Conservation (phyloP, 2,113 vertebrate species). For the Empidonax alnorum region DNA sequence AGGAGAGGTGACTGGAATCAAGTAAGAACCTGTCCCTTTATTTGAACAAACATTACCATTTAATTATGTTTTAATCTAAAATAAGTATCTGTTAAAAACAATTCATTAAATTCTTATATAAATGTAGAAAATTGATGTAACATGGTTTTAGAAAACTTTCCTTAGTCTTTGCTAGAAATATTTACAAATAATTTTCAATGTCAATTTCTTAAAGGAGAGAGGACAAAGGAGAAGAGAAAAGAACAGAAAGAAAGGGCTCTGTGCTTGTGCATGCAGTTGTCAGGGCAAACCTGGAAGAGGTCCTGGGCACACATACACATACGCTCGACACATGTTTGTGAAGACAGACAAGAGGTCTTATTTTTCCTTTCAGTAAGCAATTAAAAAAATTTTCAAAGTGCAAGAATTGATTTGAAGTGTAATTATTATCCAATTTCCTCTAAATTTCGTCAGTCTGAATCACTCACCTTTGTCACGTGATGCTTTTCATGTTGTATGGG, state of each 20-base stretch:
- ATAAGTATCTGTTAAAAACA: not conserved
- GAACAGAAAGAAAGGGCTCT: not conserved
- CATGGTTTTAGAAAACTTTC: not conserved
- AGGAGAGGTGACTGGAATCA: not conserved
- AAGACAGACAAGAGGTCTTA: not conserved
- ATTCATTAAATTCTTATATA: not conserved
- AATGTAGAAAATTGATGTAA: not conserved
- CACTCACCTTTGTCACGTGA: constrained; percentile 84
- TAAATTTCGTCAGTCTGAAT: not conserved
- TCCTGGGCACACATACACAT: not conserved
- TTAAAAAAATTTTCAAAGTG: not conserved
- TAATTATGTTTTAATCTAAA: not conserved
- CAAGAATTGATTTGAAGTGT: not conserved
- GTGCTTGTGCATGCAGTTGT: fast-evolving
- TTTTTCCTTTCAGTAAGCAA: not conserved
- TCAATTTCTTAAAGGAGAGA: not conserved
- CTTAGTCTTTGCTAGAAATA: not conserved
- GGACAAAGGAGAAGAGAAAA: not conserved
- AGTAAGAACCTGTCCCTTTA: not conserved
- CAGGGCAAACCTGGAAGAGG: not conserved
- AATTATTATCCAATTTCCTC: not conserved
- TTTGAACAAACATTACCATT: not conserved
- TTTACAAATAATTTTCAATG: not conserved
- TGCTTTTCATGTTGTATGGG: constrained; percentile 83
- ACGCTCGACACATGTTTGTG: not conserved